Conservation (phyloP, 2,113 vertebrate genomes). For the Tetrax tetrax region DNA sequence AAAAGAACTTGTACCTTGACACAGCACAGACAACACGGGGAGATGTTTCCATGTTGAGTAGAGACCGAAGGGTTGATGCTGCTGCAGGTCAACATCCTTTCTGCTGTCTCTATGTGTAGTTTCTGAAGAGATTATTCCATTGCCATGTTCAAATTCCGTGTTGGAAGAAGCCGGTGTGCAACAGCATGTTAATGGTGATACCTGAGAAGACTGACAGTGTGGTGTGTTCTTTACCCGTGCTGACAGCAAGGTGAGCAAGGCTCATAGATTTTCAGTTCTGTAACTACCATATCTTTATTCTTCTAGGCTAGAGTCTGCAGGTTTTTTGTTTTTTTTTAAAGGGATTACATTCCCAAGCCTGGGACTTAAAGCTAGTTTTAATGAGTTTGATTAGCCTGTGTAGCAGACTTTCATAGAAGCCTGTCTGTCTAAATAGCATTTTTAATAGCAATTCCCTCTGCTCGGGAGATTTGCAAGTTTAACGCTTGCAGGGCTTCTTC, state of each 20-base stretch:
- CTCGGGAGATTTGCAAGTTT: neutral
- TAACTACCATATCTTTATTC: neutral
- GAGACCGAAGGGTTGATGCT: neutral
- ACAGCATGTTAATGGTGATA: neutral
- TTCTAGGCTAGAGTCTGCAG: neutral
- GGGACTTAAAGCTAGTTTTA: conserved; percentile 48
- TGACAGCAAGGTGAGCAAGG: accelerated
- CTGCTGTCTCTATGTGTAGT: too few species aligned
- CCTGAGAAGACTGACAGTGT: accelerated
- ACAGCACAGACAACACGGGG: accelerated
- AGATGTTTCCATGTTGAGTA: accelerated
- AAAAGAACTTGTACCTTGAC: accelerated
- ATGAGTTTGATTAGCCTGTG: conserved; percentile 56
- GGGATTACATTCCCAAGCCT: conserved; percentile 48
- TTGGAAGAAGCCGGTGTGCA: neutral
- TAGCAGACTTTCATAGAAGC: conserved; percentile 24
- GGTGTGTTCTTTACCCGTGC: neutral
- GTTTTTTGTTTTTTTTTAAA: conserved; percentile 30
- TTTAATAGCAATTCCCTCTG: conserved; percentile 37
- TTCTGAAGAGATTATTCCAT: neutral
- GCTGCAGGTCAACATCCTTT: neutral
- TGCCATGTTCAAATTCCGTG: neutral
- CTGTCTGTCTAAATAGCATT: conserved; percentile 19
- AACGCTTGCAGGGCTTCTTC: neutral
- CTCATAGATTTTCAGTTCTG: neutral